Percentiles rank a stretch among this genome's conserved stretches.
Evolutionary conservation across 2,113 vertebrate species (phyloP).

Genomic region (Symphodus melops): DNA sequence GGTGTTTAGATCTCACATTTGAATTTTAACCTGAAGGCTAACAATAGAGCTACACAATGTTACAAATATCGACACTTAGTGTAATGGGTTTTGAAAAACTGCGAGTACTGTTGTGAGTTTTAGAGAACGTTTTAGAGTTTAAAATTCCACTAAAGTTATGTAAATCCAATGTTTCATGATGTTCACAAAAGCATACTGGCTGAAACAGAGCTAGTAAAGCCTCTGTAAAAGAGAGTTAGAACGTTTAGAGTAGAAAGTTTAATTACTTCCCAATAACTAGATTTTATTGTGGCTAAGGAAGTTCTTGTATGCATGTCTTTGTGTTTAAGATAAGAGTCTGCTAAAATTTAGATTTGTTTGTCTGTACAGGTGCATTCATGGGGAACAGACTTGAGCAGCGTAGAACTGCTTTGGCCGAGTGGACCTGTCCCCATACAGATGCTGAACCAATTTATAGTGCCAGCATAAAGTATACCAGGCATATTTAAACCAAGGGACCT

Average conservation of each 20-base stretch:
- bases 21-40: neutral
- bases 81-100: neutral
- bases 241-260: no score
- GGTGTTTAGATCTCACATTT: neutral
- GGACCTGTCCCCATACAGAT: conserved; percentile 62
- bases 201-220: no score
- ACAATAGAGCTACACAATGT: no score
- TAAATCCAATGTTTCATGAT: neutral
- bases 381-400: conserved; percentile 54
- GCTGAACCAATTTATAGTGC: conserved; percentile 29
- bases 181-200: neutral
- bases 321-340: neutral
- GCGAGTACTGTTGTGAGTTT: neutral
- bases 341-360: conserved; percentile 62
- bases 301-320: neutral
- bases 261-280: neutral
- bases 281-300: conserved; percentile 7
- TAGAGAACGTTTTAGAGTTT: conserved; percentile 1
- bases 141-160: neutral
- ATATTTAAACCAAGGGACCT: conserved; percentile 49
- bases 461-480: conserved; percentile 32
- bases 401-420: conserved; percentile 60
- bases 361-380: conserved; percentile 74
- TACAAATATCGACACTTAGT: no score
- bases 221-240: no score